These are phyloP conservation scores for Apotomis capreana DNA, from an alignment of 2,888 invertebrate genomes.

Conservation along the genomic window DNA sequence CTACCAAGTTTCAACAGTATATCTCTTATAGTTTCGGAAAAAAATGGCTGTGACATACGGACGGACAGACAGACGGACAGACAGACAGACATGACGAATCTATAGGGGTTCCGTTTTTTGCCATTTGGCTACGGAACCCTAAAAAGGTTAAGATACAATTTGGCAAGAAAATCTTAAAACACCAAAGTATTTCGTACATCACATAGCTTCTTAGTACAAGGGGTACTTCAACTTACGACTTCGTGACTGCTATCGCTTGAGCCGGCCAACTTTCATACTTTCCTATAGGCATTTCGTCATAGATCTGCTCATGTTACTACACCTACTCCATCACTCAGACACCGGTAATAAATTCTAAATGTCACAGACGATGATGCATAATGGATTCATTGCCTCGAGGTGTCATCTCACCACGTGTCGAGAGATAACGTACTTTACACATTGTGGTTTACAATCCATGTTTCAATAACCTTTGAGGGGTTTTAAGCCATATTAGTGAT, in stretches of 20 bases:
- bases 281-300: constrained; percentile 55
- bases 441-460: constrained; percentile 46
- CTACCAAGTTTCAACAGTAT: no score
- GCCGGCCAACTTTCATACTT: constrained; percentile 49
- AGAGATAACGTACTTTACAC: constrained; percentile 46
- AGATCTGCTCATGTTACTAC: constrained; percentile 55
- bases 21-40: no score
- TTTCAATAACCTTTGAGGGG: constrained; percentile 44
- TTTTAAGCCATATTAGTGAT: constrained; percentile 41
- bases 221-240: neutral
- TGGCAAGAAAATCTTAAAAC: no score
- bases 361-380: constrained; percentile 75
- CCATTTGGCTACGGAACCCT: no score
- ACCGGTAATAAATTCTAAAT: constrained; percentile 76
- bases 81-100: no score
- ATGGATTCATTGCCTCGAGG: constrained; percentile 68
- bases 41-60: no score
- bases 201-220: neutral
- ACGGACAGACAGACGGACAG: no score
- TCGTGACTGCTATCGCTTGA: constrained; percentile 18
- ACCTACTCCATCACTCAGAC: constrained; percentile 70
- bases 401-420: constrained; percentile 53
- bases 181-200: neutral
- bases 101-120: no score
- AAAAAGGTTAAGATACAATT: no score